Evolutionary conservation across 30 jellyfish, hydroid and myxozoan genomes (phyloP), one percentile per base, ranked within the genome.

Genomic region (Catostylus mosaicus): DNA sequence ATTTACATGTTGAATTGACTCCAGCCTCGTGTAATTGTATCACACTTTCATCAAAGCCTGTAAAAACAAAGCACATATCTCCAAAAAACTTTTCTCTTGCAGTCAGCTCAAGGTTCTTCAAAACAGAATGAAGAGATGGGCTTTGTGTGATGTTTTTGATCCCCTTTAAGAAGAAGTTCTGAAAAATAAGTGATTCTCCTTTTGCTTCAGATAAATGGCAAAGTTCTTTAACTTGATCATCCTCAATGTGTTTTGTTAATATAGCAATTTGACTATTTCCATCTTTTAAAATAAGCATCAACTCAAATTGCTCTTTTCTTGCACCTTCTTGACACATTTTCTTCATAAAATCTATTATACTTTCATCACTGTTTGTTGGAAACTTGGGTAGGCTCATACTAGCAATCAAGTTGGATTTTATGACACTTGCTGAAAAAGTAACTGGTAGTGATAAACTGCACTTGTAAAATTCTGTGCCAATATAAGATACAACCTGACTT

Each of bases 371-470:
- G 16, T 24, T 37, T 35, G 64, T 7, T 11, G 26, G 32, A 23
- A 68, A 68, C 20, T 27, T 20, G 1, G 63, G 36, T 26, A 4
- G 62, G 1, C 34, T 3, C 10, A 16, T 68, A 11, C 80, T 35
- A 1, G 34, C 19, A 68, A 14, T 18, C 11, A 68, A 22, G 34
- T 18, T 68, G 10, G 80, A 34, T 30, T 68, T 68, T 0, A 68
- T 35, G 37, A 68, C 80, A 34, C 24, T 68, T 0, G 80, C 80
- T 5, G 34, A 43, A 24, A 68, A 68, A 16, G 38, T 24, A 6
- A 46, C 59, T 68, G 64, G 66, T 38, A 34, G 56, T 26, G 59
- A 68, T 12, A 18, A 68, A 37, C 64, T 22, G 80, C 80, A 68
- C 2, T 59, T 24, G 38, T 11, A 59, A 27, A 59, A 59, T 27